Percentiles rank a stretch among this genome's conserved stretches.
Conservation (phyloP, 2,113 vertebrate genomes). For the Brachyistius frenatus region DNA sequence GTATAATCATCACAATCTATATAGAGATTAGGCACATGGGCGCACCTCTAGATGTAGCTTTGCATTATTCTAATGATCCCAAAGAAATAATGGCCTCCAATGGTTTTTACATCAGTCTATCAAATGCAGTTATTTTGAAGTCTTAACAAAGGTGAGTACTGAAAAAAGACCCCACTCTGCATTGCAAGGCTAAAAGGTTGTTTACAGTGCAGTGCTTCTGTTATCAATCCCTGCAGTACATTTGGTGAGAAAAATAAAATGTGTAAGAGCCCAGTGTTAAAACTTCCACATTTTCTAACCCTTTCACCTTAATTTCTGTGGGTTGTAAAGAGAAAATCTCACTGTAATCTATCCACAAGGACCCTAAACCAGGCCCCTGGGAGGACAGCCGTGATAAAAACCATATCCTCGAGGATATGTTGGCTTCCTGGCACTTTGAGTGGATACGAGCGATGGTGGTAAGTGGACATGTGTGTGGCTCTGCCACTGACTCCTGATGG, state of each 20-base stretch:
- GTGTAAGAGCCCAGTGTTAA: slow-evolving; percentile 32
- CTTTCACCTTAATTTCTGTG: slow-evolving; percentile 63
- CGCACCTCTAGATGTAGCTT: not conserved
- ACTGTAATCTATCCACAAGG: slow-evolving; percentile 87
- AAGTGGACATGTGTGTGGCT: slow-evolving; percentile 82
- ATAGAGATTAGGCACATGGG: slow-evolving; percentile 10
- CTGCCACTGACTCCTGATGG: slow-evolving; percentile 62
- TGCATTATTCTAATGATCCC: not conserved
- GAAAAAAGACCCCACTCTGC: not conserved
- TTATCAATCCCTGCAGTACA: slow-evolving; percentile 21
- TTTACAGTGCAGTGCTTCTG: slow-evolving; percentile 11
- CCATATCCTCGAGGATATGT: slow-evolving; percentile 87
- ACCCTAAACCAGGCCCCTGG: slow-evolving; percentile 82
- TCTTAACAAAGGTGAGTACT: slow-evolving; percentile 42
- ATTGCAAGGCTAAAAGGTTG: slow-evolving; percentile 7
- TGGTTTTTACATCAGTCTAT: not conserved
- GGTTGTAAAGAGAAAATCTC: slow-evolving; percentile 77
- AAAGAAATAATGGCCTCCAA: not conserved
- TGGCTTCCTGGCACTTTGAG: slow-evolving; percentile 89
- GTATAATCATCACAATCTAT: slow-evolving; percentile 8
- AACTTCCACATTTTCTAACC: slow-evolving; percentile 35
- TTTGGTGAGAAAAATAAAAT: slow-evolving; percentile 43
- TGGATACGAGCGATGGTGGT: slow-evolving; percentile 87
- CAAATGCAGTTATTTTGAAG: slow-evolving; percentile 9
- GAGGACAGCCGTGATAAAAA: slow-evolving; percentile 82